Conservation (phyloP, 2,797 vertebrate genomes). For the Craterocephalus amniculus region DNA sequence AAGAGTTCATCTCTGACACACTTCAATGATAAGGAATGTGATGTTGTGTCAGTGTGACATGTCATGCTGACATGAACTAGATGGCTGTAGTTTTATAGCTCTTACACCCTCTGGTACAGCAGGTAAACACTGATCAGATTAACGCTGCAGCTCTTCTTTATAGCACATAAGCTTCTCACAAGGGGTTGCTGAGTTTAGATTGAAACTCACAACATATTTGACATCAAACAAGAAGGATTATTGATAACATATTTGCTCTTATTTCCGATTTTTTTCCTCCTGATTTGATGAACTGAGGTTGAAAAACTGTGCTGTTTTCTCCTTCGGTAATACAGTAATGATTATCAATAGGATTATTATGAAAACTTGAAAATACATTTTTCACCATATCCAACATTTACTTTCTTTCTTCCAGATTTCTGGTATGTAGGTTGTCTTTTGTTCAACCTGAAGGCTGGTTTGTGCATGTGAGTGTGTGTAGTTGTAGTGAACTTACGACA, state of each 20-base stretch:
- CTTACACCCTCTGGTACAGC: neutral
- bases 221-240: neutral
- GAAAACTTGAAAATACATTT: too few relatives aligned
- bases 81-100: neutral
- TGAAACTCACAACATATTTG: neutral
- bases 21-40: neutral
- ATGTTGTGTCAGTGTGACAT: neutral
- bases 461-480: neutral
- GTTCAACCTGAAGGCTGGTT: neutral
- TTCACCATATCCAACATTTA: too few relatives aligned
- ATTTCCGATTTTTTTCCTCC: neutral
- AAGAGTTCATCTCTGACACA: neutral
- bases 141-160: conserved; percentile 5
- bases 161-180: neutral
- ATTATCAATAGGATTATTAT: neutral
- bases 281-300: neutral
- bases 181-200: neutral
- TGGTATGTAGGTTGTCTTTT: neutral
- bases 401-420: too few relatives aligned
- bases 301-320: neutral
- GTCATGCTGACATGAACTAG: neutral
- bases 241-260: neutral
- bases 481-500: too few relatives aligned
- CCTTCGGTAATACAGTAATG: neutral
- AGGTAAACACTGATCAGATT: neutral